Conservation (phyloP, 1,140 invertebrate species). For the Drosophila sp. region DNA sequence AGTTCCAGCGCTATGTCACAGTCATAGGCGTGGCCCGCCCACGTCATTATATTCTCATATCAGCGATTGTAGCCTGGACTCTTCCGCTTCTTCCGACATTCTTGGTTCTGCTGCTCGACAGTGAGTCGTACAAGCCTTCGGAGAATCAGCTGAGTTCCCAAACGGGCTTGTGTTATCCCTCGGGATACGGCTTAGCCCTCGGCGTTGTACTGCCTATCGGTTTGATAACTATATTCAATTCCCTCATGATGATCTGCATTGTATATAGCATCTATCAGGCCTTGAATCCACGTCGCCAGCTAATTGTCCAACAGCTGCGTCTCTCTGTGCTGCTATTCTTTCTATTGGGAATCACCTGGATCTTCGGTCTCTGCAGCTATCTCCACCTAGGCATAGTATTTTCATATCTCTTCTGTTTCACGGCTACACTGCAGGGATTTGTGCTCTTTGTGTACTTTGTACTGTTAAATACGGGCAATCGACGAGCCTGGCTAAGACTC, state of each 20-base stretch:
- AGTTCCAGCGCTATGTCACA: slow-evolving; percentile 88
- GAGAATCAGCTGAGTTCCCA: slow-evolving; percentile 34
- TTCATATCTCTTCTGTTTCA: slow-evolving; percentile 88
- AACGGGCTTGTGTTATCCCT: slow-evolving; percentile 86
- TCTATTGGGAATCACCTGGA: slow-evolving; percentile 87
- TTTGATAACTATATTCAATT: slow-evolving; percentile 86
- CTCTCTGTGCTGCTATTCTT: slow-evolving; percentile 88
- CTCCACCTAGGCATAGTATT: slow-evolving; percentile 85
- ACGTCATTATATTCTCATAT: slow-evolving; percentile 86
- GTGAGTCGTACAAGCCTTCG: slow-evolving; percentile 85
- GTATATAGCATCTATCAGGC: slow-evolving; percentile 86
- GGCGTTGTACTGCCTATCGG: slow-evolving; percentile 86
- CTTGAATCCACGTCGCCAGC: slow-evolving; percentile 85
- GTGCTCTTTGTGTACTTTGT: slow-evolving; percentile 88
- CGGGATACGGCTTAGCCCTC: slow-evolving; percentile 85
- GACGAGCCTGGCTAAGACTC: slow-evolving; percentile 85
- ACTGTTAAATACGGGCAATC: slow-evolving; percentile 86
- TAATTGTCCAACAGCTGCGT: slow-evolving; percentile 86
- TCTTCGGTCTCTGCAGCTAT: slow-evolving; percentile 87
- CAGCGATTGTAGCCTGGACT: slow-evolving; percentile 86
- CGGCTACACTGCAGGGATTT: slow-evolving; percentile 88
- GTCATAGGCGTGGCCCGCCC: slow-evolving; percentile 86
- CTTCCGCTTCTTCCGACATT: slow-evolving; percentile 86
- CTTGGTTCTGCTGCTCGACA: slow-evolving; percentile 84
- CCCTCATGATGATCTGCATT: slow-evolving; percentile 86